These are phyloP conservation scores for Orestias chungarensis DNA, from an alignment of 2,797 vertebrate species.

Conservation along the genomic window DNA sequence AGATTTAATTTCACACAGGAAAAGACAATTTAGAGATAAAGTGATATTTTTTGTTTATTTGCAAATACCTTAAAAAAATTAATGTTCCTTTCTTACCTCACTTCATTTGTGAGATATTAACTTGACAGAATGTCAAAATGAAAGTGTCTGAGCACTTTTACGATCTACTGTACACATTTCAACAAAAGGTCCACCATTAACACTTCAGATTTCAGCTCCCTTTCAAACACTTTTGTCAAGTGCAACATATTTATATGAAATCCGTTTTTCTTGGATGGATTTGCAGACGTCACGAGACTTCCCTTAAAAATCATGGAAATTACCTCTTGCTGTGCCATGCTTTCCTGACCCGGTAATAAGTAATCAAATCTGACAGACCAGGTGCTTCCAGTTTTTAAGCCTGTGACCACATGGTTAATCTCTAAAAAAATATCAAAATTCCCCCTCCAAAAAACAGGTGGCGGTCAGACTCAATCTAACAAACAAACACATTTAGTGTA, in stretches of 20 bases:
- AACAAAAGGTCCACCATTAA: neutral
- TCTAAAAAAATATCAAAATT: constrained; percentile 25
- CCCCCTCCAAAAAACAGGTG: constrained; percentile 27
- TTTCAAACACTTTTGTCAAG: constrained; percentile 23
- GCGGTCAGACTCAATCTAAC: constrained; percentile 50
- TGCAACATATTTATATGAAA: constrained; percentile 44
- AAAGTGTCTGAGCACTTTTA: neutral
- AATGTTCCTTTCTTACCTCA: neutral
- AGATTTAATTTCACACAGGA: neutral
- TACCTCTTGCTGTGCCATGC: constrained; percentile 51
- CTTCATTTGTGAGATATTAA: neutral
- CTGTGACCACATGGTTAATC: constrained; percentile 39
- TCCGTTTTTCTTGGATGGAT: constrained; percentile 46
- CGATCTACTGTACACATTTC: too few relatives aligned
- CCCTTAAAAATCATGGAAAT: constrained; percentile 62
- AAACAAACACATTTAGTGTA: constrained; percentile 44
- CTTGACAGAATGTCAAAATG: neutral
- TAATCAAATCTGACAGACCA: constrained; percentile 42
- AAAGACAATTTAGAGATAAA: neutral
- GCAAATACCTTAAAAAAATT: neutral
- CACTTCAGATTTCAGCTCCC: neutral
- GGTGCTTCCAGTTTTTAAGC: constrained; percentile 45
- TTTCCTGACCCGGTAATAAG: constrained; percentile 50
- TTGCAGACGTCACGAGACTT: constrained; percentile 60
- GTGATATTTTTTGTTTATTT: neutral